These are phyloP conservation scores for Drosophila takahashii DNA, from an alignment of 1,140 invertebrate species.

Conservation along the genomic window DNA sequence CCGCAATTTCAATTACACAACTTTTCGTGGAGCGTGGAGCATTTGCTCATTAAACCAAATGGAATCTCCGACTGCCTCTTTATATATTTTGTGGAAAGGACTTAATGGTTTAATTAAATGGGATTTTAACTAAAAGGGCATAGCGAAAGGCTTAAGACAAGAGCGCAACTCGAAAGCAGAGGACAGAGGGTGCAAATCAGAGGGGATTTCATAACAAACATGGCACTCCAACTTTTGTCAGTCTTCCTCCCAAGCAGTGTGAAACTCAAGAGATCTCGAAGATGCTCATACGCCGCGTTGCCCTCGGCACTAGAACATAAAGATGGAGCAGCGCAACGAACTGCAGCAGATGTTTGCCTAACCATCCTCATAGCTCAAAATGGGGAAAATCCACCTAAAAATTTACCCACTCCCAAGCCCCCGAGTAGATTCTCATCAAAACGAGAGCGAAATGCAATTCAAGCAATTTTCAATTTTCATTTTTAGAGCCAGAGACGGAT, in stretches of 20 bases:
- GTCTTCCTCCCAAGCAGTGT: not conserved
- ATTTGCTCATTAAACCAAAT: conserved; percentile 42
- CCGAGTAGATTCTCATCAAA: conserved; percentile 16
- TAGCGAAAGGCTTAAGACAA: not conserved
- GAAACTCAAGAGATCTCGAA: conserved; percentile 37
- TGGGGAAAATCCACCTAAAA: conserved; percentile 4
- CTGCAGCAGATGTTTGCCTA: conserved; percentile 42
- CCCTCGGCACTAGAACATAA: conserved; percentile 7
- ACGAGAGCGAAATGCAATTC: conserved; percentile 66
- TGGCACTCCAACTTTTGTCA: conserved; percentile 63
- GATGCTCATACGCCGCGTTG: conserved; percentile 65
- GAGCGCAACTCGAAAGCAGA: too few species aligned
- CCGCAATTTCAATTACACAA: conserved; percentile 73
- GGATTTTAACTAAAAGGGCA: conserved; percentile 31
- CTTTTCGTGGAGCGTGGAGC: conserved; percentile 23
- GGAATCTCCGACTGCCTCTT: conserved; percentile 8
- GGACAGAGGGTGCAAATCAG: not conserved
- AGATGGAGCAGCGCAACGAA: conserved; percentile 5
- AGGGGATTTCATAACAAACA: conserved; percentile 69
- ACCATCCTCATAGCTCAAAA: not conserved
- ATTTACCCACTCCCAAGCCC: not conserved
- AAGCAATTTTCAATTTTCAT: conserved; percentile 78
- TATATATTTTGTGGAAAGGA: not conserved
- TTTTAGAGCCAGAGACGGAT: conserved; percentile 34
- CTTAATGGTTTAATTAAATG: conserved; percentile 73